Evolutionary conservation across 2,888 invertebrate genomes (phyloP).

Genomic region (Lampropteryx suffumata): DNA sequence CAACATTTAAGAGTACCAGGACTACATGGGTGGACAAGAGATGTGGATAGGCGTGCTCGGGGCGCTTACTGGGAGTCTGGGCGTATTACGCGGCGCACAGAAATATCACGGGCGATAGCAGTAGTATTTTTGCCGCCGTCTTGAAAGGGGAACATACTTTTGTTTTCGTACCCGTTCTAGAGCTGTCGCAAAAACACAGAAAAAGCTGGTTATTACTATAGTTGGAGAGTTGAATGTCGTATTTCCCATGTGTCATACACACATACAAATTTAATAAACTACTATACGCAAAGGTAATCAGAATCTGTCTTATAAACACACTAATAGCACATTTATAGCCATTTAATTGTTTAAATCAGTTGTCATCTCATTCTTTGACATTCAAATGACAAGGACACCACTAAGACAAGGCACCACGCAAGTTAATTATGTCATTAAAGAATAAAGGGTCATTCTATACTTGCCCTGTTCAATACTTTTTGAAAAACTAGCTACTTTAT

Average conservation of each 20-base stretch:
- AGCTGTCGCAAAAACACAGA: constrained; percentile 80
- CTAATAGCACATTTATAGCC: no score
- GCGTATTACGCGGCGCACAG: constrained; percentile 86
- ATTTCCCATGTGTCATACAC: constrained; percentile 2
- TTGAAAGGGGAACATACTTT: constrained; percentile 89
- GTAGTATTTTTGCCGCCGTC: constrained; percentile 89
- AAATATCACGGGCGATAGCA: constrained; percentile 90
- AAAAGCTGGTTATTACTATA: constrained; percentile 47
- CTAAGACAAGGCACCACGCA: no score
- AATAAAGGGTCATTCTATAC: no score
- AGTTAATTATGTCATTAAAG: no score
- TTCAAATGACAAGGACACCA: no score
- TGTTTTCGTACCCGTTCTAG: constrained; percentile 84
- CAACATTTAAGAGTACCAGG: constrained; percentile 38
- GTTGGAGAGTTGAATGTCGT: constrained; percentile 19
- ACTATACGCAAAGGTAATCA: background rate
- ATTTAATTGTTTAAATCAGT: no score
- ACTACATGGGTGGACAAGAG: constrained; percentile 52
- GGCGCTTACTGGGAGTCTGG: constrained; percentile 69
- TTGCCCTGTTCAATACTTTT: background rate
- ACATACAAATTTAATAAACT: constrained; percentile 15
- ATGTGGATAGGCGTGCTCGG: constrained; percentile 64
- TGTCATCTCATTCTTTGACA: no score
- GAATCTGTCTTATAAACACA: no score
- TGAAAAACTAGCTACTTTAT: no score